Conservation (phyloP, 1,140 invertebrate genomes). For the Papilio polytes region DNA sequence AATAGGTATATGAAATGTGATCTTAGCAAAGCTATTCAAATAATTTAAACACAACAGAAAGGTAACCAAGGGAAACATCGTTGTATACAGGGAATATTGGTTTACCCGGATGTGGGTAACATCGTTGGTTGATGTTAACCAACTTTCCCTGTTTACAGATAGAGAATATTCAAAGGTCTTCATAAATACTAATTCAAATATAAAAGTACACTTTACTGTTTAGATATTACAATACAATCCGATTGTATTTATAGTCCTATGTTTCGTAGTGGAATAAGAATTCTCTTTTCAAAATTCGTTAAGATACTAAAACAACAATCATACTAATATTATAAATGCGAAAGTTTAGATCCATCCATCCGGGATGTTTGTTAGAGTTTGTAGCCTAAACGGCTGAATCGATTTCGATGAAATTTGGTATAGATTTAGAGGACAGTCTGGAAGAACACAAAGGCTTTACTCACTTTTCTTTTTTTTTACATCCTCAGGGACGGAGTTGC, state of each 20-base stretch:
- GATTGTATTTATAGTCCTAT: too few relatives aligned
- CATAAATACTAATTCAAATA: background rate
- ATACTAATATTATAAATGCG: too few relatives aligned
- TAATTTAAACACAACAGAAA: background rate
- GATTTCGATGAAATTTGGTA: too few relatives aligned
- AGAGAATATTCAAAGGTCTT: background rate
- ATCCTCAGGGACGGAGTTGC: too few relatives aligned
- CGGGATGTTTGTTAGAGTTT: too few relatives aligned
- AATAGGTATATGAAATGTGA: background rate
- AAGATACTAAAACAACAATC: background rate
- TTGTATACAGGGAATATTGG: background rate
- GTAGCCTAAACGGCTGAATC: too few relatives aligned
- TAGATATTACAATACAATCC: too few relatives aligned
- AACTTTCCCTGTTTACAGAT: constrained; percentile 2
- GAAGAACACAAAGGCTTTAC: too few relatives aligned
- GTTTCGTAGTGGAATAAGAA: too few relatives aligned
- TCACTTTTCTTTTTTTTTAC: too few relatives aligned
- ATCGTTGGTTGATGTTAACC: background rate
- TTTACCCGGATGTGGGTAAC: background rate
- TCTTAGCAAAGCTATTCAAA: background rate
- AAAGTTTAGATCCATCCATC: too few relatives aligned
- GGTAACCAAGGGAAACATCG: background rate
- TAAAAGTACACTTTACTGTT: background rate
- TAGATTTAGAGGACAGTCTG: too few relatives aligned
- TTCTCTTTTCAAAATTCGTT: background rate